phyloP scores from a whole-genome alignment of 2,888 invertebrate species.

The Trissonchulus sp. region DNA sequence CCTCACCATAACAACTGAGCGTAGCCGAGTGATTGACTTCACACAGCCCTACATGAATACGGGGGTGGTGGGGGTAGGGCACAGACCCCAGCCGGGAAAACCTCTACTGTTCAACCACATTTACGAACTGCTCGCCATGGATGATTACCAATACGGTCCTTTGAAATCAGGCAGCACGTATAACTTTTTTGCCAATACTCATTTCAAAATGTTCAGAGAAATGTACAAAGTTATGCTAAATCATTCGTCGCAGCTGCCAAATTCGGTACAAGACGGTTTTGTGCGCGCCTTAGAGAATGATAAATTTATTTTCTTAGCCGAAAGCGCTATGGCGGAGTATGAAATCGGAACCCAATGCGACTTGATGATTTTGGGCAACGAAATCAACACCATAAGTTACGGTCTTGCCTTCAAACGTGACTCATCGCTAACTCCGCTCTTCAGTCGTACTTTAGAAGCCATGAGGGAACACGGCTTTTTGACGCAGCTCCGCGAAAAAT shows the following conservation, averaged over 20 bases:
- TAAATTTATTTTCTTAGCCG: not conserved
- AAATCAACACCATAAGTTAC: not conserved
- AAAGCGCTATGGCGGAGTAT: not conserved
- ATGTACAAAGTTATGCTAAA: not conserved
- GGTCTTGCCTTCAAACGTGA: not conserved
- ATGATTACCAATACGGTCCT: not conserved
- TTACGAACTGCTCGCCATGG: not conserved
- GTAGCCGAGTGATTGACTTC: not conserved
- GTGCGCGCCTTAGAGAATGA: not conserved
- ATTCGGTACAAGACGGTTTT: not conserved
- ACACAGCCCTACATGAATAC: not conserved
- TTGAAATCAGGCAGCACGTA: not conserved
- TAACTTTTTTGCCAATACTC: not conserved
- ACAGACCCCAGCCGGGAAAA: not conserved
- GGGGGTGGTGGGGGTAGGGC: not conserved
- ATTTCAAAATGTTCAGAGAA: not conserved
- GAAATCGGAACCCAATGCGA: not conserved
- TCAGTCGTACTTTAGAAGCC: not conserved
- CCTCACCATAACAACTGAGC: not conserved
- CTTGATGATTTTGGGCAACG: not conserved
- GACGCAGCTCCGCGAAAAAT: not conserved
- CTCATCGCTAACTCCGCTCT: not conserved
- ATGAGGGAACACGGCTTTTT: not conserved
- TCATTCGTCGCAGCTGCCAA: no score
- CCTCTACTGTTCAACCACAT: not conserved